phyloP scores from a whole-genome alignment of 2,797 vertebrate genomes.

The Eleutherodactylus coqui region DNA sequence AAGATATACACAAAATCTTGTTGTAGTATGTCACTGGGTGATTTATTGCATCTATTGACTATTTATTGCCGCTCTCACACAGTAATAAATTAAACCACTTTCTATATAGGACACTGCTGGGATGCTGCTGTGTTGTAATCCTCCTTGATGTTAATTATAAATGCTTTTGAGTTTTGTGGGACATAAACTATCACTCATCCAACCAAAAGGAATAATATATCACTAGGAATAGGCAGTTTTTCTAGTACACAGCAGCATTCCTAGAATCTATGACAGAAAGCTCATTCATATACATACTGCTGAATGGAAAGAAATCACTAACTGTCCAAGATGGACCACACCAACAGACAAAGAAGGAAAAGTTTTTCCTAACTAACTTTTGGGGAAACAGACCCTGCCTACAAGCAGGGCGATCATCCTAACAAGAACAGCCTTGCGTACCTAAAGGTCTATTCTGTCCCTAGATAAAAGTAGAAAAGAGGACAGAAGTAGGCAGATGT shows the following conservation, averaged over 20 bases:
- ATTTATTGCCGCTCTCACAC: not conserved
- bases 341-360: too few relatives aligned
- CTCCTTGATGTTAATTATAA: not conserved
- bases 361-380: too few relatives aligned
- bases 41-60: conserved; percentile 4
- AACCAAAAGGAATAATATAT: not conserved
- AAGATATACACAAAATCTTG: not conserved
- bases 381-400: too few relatives aligned
- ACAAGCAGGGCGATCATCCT: too few relatives aligned
- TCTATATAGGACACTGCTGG: not conserved
- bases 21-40: not conserved
- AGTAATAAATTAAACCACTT: not conserved
- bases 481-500: too few relatives aligned
- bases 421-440: too few relatives aligned
- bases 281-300: too few relatives aligned
- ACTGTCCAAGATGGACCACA: too few relatives aligned
- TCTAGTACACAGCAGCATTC: not conserved
- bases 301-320: too few relatives aligned
- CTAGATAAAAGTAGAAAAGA: too few relatives aligned
- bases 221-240: not conserved
- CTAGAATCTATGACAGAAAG: not conserved
- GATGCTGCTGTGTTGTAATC: not conserved
- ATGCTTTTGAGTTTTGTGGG: not conserved
- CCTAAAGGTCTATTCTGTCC: too few relatives aligned
- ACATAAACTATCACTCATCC: not conserved